A percentile compares a stretch with the other conserved stretches of the same genome.
phyloP scores from a whole-genome alignment of 2,113 vertebrate genomes.

The Cisticola juncidis region DNA sequence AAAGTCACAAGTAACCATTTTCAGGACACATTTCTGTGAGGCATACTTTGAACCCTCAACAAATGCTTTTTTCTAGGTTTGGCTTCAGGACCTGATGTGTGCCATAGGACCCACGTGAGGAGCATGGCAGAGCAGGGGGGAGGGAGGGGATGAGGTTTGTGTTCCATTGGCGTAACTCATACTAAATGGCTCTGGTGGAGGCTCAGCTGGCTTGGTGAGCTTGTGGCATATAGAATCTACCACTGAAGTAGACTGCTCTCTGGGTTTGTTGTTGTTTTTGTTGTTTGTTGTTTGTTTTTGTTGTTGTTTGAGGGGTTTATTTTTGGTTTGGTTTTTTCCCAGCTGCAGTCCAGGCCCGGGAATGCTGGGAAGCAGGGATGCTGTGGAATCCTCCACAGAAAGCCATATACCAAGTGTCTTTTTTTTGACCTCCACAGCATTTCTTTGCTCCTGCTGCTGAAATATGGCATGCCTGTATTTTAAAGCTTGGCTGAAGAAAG shows the following conservation, averaged over 20 bases:
- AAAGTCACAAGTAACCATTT: neutral
- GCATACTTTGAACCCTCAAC: neutral
- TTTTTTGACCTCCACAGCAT: neutral
- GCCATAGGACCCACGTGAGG: fast-evolving
- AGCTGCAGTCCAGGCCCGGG: neutral
- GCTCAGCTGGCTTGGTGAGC: neutral
- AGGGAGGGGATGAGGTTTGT: neutral
- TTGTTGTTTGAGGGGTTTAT: no score
- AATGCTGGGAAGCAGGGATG: neutral
- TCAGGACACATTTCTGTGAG: neutral
- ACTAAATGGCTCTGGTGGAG: neutral
- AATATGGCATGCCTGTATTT: neutral
- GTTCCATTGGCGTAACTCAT: neutral
- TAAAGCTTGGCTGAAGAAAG: constrained; percentile 23
- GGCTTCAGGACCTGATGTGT: neutral
- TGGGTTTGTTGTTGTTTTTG: no score
- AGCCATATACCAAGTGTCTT: neutral
- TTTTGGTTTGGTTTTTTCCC: no score
- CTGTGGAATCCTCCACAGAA: neutral
- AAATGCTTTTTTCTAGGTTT: neutral
- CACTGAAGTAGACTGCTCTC: neutral
- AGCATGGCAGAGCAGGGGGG: fast-evolving
- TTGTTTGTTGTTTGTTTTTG: no score
- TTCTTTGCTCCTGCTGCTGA: neutral
- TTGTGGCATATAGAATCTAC: neutral